Percentiles rank a stretch among this genome's conserved stretches.
Conservation (phyloP, 1,140 invertebrate genomes). For the Trachymyrmex cornetzi region DNA sequence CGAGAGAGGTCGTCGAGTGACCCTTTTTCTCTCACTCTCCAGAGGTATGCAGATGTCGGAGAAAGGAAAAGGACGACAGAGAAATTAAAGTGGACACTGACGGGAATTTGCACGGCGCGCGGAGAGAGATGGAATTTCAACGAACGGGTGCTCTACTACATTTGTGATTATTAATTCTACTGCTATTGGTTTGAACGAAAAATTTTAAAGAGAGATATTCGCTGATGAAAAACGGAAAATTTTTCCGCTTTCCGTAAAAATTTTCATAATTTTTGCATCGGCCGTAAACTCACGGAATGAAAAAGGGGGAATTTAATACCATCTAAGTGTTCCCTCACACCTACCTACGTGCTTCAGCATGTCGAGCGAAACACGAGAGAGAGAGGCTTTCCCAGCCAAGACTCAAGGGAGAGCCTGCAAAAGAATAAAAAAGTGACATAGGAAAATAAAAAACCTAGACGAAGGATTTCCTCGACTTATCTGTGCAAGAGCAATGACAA, state of each 20-base stretch:
- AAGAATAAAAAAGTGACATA: conserved; percentile 50
- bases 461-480: conserved; percentile 21
- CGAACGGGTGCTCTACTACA: not conserved
- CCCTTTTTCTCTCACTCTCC: conserved; percentile 44
- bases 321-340: conserved; percentile 14
- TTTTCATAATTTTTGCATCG: conserved; percentile 17
- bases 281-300: conserved; percentile 2
- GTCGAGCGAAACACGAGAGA: not conserved
- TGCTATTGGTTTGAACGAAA: not conserved
- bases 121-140: conserved; percentile 44
- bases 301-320: conserved; percentile 16
- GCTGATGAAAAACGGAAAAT: conserved; percentile 15
- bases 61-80: conserved; percentile 44
- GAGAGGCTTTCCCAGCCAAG: not conserved
- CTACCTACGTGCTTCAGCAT: conserved; percentile 12
- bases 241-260: not conserved
- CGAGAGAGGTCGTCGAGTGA: conserved; percentile 52
- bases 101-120: not conserved
- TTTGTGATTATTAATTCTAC: conserved; percentile 45
- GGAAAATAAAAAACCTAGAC: conserved; percentile 25
- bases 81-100: conserved; percentile 59
- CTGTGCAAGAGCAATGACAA: not conserved
- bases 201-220: not conserved
- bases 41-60: conserved; percentile 57
- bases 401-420: not conserved